Base-by-base conservation (phyloP, 2,888 invertebrate genomes). In the Geotrupes spiniger region DNA sequence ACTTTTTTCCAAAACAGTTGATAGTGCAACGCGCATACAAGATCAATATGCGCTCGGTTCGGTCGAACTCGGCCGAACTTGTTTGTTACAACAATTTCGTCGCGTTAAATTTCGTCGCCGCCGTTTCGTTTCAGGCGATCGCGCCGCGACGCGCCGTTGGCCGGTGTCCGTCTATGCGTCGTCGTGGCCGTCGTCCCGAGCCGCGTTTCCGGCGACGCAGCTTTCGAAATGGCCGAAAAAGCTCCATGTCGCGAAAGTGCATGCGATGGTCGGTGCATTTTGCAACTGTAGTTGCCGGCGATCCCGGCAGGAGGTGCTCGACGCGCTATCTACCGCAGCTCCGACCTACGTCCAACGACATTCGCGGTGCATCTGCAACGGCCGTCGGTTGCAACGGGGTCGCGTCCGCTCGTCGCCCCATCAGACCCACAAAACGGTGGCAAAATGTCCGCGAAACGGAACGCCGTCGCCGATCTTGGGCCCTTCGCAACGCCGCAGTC, bases 31-130 rank as follows among this genome's bases (percentile, higher is more conserved):
- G 54, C 43, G 54, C 54, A 49, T 51, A 38, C 17, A 16, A 36
- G 54, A 54, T 54, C 54, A 54, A 54, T 54, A 54, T 51, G 31
- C 39, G 27, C 50, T 21, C 42, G 42, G 48, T 46, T 51, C 54
- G 53, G 48, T 46, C 51, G 43, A 46, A 42, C 40, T 46, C 53
- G 53, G 15, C 14, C 42, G 36, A 21, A 6, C 44, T 38, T 25
- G 39, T 9, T 39, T 26, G 39, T 10, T 39, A 11, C 39, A 39
- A 39, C 39, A 39, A 39, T 26, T 21, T 39, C 26, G 26, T 12
- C 26, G 3, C 21, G 25, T 38, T 38, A 17, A 26, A 6, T 1
- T 39, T 26, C 27, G n/a, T 39, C 25, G n/a, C 26, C 5, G 25
- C 10, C 11, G 25, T 16, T 15, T 15, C 16, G 16, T n/a, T n/a